These are phyloP conservation scores for Hemithea aestivaria DNA, from an alignment of 2,888 invertebrate species.

Conservation along the genomic window DNA sequence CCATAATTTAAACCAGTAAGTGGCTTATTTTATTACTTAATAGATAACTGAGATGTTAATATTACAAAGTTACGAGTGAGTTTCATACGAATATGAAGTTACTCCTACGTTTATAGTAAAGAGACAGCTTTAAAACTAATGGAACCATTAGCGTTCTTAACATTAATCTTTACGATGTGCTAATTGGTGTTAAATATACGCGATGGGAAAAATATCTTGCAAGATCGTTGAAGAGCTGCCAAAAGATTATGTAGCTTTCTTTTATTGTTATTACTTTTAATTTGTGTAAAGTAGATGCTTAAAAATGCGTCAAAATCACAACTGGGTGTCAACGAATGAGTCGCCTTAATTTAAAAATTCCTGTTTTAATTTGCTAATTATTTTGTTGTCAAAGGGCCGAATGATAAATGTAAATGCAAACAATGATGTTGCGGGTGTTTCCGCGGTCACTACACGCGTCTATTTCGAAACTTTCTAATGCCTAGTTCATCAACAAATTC, in stretches of 20 bases:
- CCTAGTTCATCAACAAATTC: slow-evolving; percentile 79
- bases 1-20: slow-evolving; percentile 40
- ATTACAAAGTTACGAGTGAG: slow-evolving; percentile 21
- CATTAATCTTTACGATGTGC: slow-evolving; percentile 14
- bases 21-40: slow-evolving; percentile 35
- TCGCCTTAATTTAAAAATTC: too few species aligned
- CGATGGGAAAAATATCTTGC: slow-evolving; percentile 6
- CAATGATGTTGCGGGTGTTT: slow-evolving; percentile 35
- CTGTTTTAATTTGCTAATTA: too few species aligned
- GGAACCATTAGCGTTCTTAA: slow-evolving; percentile 12
- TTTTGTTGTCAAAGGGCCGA: too few species aligned
- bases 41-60: slow-evolving; percentile 25
- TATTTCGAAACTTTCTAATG: slow-evolving; percentile 77
- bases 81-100: slow-evolving; percentile 12
- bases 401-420: slow-evolving; percentile 14
- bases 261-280: too few species aligned
- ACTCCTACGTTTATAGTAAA: slow-evolving; percentile 5
- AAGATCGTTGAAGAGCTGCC: slow-evolving; percentile 14
- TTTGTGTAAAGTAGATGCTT: too few species aligned
- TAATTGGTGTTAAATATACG: slow-evolving; percentile 12
- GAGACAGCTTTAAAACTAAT: slow-evolving; percentile 8
- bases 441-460: slow-evolving; percentile 65
- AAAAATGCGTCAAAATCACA: too few species aligned
- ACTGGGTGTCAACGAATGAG: too few species aligned
- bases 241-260: slow-evolving; percentile 5